Evolutionary conservation across 2,113 vertebrate species (phyloP).

Genomic region (Mungos mungo): DNA sequence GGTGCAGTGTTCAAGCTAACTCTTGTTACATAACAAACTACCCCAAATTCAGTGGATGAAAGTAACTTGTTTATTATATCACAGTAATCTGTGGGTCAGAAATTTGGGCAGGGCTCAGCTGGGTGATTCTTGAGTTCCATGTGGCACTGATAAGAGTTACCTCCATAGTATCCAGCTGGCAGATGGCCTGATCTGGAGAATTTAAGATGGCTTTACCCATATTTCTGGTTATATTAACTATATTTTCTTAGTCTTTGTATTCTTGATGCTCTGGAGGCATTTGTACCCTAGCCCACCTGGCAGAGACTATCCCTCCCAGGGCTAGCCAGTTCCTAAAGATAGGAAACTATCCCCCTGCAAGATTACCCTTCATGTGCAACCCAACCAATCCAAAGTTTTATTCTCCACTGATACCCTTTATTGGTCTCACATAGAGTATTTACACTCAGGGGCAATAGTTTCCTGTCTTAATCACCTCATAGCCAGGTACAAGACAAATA

Average conservation of each 20-base stretch:
- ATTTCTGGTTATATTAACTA: neutral
- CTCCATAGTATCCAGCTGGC: neutral
- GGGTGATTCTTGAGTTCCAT: neutral
- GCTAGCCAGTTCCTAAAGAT: neutral
- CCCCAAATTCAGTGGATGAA: neutral
- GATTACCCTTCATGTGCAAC: neutral
- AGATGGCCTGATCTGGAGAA: neutral
- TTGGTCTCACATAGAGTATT: neutral
- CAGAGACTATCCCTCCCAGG: neutral
- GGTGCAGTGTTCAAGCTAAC: neutral
- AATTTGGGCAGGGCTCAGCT: neutral
- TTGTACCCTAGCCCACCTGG: neutral
- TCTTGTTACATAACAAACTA: neutral
- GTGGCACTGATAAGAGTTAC: neutral
- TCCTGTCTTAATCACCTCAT: neutral
- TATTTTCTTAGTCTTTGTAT: neutral
- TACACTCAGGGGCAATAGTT: rapidly evolving
- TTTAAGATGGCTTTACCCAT: neutral
- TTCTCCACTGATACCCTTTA: rapidly evolving
- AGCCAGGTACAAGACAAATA: neutral
- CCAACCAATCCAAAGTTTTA: neutral
- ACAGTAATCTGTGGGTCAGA: neutral
- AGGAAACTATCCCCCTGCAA: neutral
- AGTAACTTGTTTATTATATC: neutral
- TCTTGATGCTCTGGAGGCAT: neutral